These are phyloP conservation scores for Machimus atricapillus DNA, from an alignment of 2,888 invertebrate species.

Conservation along the genomic window DNA sequence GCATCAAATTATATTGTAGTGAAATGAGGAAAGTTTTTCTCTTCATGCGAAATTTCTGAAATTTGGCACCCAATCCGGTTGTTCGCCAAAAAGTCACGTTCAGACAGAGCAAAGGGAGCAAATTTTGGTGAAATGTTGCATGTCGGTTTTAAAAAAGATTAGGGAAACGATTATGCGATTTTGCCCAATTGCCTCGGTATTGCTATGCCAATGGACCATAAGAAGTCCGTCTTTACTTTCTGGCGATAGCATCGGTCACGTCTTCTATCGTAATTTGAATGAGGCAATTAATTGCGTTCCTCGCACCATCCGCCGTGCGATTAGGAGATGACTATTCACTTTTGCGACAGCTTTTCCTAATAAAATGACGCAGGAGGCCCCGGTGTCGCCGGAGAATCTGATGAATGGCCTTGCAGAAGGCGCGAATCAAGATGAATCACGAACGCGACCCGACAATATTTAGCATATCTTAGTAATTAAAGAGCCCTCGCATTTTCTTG, in stretches of 20 bases:
- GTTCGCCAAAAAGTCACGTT: background rate
- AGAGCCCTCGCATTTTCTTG: background rate
- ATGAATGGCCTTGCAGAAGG: constrained; percentile 23
- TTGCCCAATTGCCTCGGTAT: background rate
- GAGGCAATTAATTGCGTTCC: constrained; percentile 16
- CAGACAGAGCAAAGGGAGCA: background rate
- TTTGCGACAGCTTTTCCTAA: constrained; percentile 23
- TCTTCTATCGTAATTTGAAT: constrained; percentile 7
- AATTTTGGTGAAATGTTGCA: background rate
- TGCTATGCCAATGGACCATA: background rate
- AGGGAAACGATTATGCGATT: background rate
- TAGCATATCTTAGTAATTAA: constrained; percentile 19
- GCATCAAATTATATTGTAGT: background rate
- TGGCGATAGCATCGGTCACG: background rate
- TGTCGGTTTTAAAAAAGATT: background rate
- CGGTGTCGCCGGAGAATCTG: background rate
- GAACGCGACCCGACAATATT: constrained; percentile 25
- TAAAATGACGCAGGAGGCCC: constrained; percentile 17
- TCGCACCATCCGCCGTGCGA: background rate
- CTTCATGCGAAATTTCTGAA: background rate
- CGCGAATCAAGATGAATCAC: constrained; percentile 39
- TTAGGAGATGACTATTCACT: constrained; percentile 29
- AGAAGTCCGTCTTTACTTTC: background rate
- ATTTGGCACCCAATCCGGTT: background rate
- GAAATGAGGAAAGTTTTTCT: background rate